Percentiles rank a stretch among this genome's conserved stretches.
Conservation (phyloP, 2,888 invertebrate species). For the Amiota minor region DNA sequence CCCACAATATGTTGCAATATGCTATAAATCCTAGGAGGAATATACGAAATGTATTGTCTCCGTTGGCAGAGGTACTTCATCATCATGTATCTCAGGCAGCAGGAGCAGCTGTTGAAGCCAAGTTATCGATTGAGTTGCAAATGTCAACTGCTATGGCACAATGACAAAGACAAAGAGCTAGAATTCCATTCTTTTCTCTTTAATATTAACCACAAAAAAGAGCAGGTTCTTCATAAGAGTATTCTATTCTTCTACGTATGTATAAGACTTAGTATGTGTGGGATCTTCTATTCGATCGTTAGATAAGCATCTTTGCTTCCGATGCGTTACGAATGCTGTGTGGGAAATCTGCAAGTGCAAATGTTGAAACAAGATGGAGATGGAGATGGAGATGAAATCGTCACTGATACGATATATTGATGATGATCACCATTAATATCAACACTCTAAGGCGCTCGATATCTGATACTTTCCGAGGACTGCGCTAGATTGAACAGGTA, state of each 20-base stretch:
- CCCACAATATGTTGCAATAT: slow-evolving; percentile 7
- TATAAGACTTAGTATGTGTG: background rate
- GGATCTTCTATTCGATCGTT: background rate
- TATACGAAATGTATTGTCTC: background rate
- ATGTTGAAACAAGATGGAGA: background rate
- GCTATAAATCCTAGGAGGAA: background rate
- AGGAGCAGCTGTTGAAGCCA: slow-evolving; percentile 32
- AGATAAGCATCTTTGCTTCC: slow-evolving; percentile 24
- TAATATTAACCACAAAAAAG: slow-evolving; percentile 25
- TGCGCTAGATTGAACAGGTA: slow-evolving; percentile 22
- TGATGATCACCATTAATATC: background rate
- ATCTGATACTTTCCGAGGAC: slow-evolving; percentile 14
- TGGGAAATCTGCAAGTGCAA: slow-evolving; percentile 37
- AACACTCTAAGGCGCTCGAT: background rate
- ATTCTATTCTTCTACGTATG: too few species aligned
- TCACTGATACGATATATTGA: background rate
- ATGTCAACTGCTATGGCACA: slow-evolving; percentile 49
- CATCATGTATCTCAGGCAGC: slow-evolving; percentile 11
- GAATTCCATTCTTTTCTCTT: background rate
- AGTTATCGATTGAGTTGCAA: slow-evolving; percentile 54
- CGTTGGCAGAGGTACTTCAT: background rate
- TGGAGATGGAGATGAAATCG: too few species aligned
- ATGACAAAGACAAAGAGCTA: background rate
- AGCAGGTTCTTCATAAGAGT: background rate
- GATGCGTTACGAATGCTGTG: slow-evolving; percentile 7